These are phyloP conservation scores for Phalacrocorax carbo DNA, from an alignment of 2,113 vertebrate species.

Conservation along the genomic window DNA sequence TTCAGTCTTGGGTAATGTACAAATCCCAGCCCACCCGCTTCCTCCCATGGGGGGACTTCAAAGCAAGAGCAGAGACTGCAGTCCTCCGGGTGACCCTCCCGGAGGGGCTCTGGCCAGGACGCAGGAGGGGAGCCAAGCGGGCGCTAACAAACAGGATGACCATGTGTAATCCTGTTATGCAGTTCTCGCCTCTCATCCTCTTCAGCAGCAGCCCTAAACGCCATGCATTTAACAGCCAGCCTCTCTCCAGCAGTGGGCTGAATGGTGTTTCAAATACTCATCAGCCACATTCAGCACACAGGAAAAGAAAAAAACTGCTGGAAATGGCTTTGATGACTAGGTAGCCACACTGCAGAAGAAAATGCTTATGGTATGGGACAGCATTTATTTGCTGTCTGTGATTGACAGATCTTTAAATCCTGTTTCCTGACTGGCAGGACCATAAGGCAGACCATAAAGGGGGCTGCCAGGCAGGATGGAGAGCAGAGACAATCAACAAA, in stretches of 20 bases:
- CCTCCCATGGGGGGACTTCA: not conserved
- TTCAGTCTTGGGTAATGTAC: not conserved
- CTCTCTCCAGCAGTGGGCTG: not conserved
- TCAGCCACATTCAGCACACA: not conserved
- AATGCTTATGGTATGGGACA: not conserved
- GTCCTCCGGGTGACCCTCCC: not conserved
- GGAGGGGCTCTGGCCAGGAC: not conserved
- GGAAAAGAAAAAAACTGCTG: slow-evolving; percentile 1
- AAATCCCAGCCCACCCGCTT: not conserved
- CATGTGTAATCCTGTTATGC: not conserved
- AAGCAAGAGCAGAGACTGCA: not conserved
- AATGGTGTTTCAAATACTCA: not conserved
- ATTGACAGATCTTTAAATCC: slow-evolving; percentile 46
- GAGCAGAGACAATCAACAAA: not conserved
- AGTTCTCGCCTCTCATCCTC: not conserved
- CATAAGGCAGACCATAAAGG: not conserved
- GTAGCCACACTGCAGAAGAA: not conserved
- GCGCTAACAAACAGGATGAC: slow-evolving; percentile 31
- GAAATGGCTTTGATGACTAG: not conserved
- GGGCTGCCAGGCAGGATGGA: slow-evolving; percentile 44
- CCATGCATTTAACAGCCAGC: not conserved
- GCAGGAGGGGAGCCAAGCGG: not conserved
- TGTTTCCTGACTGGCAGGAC: slow-evolving; percentile 42
- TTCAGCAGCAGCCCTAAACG: not conserved
- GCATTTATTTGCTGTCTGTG: not conserved